Evolutionary conservation across 2,113 vertebrate species (phyloP), one percentile per base, ranked within the genome.

Genomic region (Atrichornis clamosus): DNA sequence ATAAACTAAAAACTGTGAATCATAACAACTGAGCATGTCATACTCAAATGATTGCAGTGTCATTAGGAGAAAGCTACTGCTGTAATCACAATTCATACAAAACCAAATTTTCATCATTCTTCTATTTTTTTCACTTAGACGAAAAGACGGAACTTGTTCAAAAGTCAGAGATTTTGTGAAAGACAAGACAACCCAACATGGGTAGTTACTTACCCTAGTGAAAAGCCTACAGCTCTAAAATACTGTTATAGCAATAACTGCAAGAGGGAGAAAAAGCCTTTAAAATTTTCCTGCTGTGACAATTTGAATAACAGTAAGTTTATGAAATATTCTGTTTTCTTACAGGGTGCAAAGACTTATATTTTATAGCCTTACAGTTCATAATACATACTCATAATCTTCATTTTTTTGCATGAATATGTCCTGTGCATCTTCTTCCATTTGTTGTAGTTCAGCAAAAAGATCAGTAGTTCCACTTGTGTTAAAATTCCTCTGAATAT

Each of bases 331-430:
- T 64, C 37, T 28, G 7, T 28, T 90, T 42, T 70, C 18, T 55
- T 80, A n/a, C 19, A 70, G 7, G 7, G 28, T 60, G 28, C 16
- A 80, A 84, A 78, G 39, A 35, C 64, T 68, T 37, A 32, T 30
- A 72, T 74, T 84, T 47, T 56, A 68, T 82, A 58, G 23, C 55
- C 72, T 87, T 53, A 69, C 46, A 68, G 9, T 87, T 64, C 72
- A 55, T 52, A 78, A 93, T 94, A 97, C 99, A 95, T 97, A 99
- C 99, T 99, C 99, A 63, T 99, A 99, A 96, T 99, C 98, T 83
- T 98, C 97, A 50, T 95, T 97, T 90, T 98, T 98, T 13, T 98
- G 97, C 63, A 98, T 99, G 97, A 99, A 99, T 56, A 99, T 96
- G 79, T 99, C 99, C 77, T 98, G 98, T 59, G 94, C 33, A 72